phyloP scores from a whole-genome alignment of 2,888 invertebrate genomes.

The Agonopterix subpropinquella region DNA sequence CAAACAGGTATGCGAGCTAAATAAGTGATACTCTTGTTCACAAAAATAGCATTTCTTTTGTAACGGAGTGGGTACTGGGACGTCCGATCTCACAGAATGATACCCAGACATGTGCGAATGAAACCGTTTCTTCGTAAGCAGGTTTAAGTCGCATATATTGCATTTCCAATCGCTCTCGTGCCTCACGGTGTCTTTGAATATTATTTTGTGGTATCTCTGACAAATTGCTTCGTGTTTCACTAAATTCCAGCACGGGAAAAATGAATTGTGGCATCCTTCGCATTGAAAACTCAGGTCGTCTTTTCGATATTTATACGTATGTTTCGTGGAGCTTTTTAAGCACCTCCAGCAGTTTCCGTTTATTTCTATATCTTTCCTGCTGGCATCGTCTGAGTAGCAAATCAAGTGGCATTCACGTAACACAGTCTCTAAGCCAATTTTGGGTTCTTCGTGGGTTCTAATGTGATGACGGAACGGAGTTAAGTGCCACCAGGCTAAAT shows the following conservation, averaged over 20 bases:
- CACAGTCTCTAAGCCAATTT: slow-evolving; percentile 12
- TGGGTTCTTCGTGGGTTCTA: slow-evolving; percentile 5
- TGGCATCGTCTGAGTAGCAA: slow-evolving; percentile 4
- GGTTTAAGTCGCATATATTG: slow-evolving; percentile 12
- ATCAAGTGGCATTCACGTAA: slow-evolving; percentile 24
- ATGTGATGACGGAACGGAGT: slow-evolving; percentile 33
- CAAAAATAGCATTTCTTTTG: slow-evolving; percentile 15
- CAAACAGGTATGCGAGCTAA: slow-evolving; percentile 20
- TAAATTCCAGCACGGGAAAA: slow-evolving; percentile 19
- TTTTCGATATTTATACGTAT: not conserved
- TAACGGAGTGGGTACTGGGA: slow-evolving; percentile 6
- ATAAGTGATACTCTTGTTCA: not conserved
- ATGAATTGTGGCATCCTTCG: slow-evolving; percentile 12
- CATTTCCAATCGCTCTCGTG: slow-evolving; percentile 7
- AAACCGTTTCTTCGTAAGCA: not conserved
- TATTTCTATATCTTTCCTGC: slow-evolving; percentile 6
- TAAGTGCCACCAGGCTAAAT: slow-evolving; percentile 37
- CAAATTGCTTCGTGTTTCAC: slow-evolving; percentile 14
- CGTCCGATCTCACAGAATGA: slow-evolving; percentile 36
- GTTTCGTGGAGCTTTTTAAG: slow-evolving; percentile 9
- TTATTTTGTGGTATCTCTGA: slow-evolving; percentile 3
- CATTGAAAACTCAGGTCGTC: slow-evolving; percentile 17
- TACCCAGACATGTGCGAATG: slow-evolving; percentile 16
- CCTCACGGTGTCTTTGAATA: not conserved
- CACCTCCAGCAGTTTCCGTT: slow-evolving; percentile 32